Base-by-base conservation (phyloP, 1,140 invertebrate genomes). In the Pseudomyrmex concolor region DNA sequence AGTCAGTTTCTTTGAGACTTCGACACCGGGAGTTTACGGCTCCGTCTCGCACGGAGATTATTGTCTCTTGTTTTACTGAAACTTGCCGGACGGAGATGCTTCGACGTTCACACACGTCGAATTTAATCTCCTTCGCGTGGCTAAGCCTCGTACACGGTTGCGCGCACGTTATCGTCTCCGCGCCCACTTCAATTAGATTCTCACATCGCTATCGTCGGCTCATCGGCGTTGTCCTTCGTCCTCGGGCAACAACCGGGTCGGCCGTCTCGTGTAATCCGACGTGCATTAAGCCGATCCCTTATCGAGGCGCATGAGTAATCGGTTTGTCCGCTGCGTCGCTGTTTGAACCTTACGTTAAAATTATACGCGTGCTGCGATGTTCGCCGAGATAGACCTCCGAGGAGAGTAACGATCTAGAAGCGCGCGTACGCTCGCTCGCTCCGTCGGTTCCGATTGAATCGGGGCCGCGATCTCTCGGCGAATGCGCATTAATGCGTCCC, bases 131-230 rank as follows among this genome's bases (percentile, higher is more conserved):
- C 43, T 12, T 50, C 10, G 86, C 86, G 86, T 87, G 86, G 85
- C 34, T 60, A 73, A 63, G 73, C 57, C 73, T 64, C 86, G 81
- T 87, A 78, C 57, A 72, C 34, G 34, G 73, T 64, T 57, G 68
- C 9, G 45, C 10, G 9, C 50, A 62, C 59, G 83, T 87, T 87
- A 87, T 84, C 81, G 85, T 87, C 34, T 34, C 82, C 83, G 83
- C 86, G 86, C 85, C 86, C 82, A 84, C 86, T 87, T 87, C 86
- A 87, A 87, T 87, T 87, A 87, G 82, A 64, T 87, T 87, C 86
- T 72, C 86, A 84, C 86, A 60, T 74, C 68, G 73, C 85, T 84
- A 87, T 87, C 86, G 85, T 84, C 71, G 85, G 73, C 86, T 73
- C 82, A 87, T 87, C 85, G 83, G 73, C 86, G 63, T 87, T 87